These are phyloP conservation scores for cattle (Bos taurus) DNA, from an alignment of 2,113 vertebrate species.

Conservation along the genomic window ARS-UCD2.0 NC_037339.1:11416501-11417000, in stretches of 20 bases:
- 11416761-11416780: background rate
- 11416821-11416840: background rate
- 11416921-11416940: background rate
- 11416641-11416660: background rate
- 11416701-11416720: background rate
- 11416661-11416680: background rate
- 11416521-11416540: background rate
- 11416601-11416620: background rate
- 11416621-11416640: background rate
- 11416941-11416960: background rate
- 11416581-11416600: background rate
- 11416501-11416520: background rate
- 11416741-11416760: rapidly evolving
- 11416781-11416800: background rate
- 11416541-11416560: background rate
- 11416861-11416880: background rate
- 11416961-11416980: background rate
- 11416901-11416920: background rate
- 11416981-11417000: background rate
- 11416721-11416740: background rate
- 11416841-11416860: background rate
- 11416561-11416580: background rate
- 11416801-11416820: background rate
- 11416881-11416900: background rate
- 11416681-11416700: background rate